Evolutionary conservation across 2,113 vertebrate genomes (phyloP), one percentile per base, ranked within the genome.

Genomic region (Ictalurus punctatus): DNA sequence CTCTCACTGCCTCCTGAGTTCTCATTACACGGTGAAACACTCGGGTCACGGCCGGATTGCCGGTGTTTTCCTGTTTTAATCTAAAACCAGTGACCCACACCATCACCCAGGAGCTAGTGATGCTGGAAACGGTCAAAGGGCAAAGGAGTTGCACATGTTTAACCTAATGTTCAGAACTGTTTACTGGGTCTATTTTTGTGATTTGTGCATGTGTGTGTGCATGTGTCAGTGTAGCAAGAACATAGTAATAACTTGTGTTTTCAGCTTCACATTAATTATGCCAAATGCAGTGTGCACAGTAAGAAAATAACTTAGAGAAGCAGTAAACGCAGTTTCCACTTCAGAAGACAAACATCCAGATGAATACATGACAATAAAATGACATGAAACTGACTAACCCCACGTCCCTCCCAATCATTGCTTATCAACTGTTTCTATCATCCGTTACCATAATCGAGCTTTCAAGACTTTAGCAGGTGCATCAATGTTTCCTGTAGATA

Each of bases 1-100:
- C 58, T 54, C 63, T 25, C 1, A 54, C 73, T 48, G 71, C 76
- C 87, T 88, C 81, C 87, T 48, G 87, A 79, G 87, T 79, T 88
- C 85, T 90, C 87, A 90, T 90, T 90, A 90, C 73, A 86, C 59
- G 34, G 16, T 84, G 48, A 56, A 81, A 69, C 30, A 56, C 30
- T 85, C 76, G 76, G 78, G 69, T 78, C 27, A n/a, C 84, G 61
- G 90, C 56, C 87, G 12, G 73, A 69, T 61, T 40, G 30, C 81
- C 69, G 37, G 52, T 54, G 6, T 86, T 83, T 71, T 81, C 71
- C 73, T 74, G 81, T 34, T 56, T 23, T 59, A 88, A 59, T 83
- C 73, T 14, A 63, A 86, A 44, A 54, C 85, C 84, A 86, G 19
- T 90, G 90, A 90, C 84, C 84, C 65, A 71, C 44, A 54, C 52